Evolutionary conservation across 92 coral and sea anemone species (phyloP), one percentile per base, ranked within the genome.

Genomic region (Phenganax stokvisi): DNA sequence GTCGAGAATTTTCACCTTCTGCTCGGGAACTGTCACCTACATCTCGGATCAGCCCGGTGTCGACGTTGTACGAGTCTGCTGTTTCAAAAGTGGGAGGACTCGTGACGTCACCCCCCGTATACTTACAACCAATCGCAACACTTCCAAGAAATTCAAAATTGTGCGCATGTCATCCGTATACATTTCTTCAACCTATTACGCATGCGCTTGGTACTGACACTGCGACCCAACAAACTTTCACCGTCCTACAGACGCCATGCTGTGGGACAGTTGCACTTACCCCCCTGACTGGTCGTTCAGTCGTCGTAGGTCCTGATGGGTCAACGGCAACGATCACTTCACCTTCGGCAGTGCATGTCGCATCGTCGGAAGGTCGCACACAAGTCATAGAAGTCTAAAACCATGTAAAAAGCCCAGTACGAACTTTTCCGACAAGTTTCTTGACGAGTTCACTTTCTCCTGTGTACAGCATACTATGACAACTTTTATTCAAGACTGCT

Each of bases 101-200:
- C 12, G 62, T 51, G 56, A 60, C 12, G 10, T 63, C 83, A 51
- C 69, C 73, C 12, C 83, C 67, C 15, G 57, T 63, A 51, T 79
- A 79, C 54, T 61, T 63, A 13, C 83, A 63, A 25, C 83, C 74
- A 79, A 17, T 64, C 51, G 51, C 83, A 51, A 79, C 61, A 11
- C 74, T 79, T 47, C 62, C 83, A 12, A 37, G 60, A 10, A 56
- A 13, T 6, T 47, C 83, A 52, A 79, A 79, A 54, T 44, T 79
- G 74, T 79, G 83, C 62, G 31, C 74, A n/a, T 79, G 83, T 65
- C 61, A 79, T 63, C 83, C 83, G 17, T 79, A 79, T 62, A 79
- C 67, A 25, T 27, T 63, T 56, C 61, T 79, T 10, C 83, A 79
- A 25, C 83, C 83, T n/a, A 27, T 79, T 8, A 11, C 83, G 57